phyloP scores from a whole-genome alignment of 2,888 invertebrate species.

The Pomacea canaliculata region DNA sequence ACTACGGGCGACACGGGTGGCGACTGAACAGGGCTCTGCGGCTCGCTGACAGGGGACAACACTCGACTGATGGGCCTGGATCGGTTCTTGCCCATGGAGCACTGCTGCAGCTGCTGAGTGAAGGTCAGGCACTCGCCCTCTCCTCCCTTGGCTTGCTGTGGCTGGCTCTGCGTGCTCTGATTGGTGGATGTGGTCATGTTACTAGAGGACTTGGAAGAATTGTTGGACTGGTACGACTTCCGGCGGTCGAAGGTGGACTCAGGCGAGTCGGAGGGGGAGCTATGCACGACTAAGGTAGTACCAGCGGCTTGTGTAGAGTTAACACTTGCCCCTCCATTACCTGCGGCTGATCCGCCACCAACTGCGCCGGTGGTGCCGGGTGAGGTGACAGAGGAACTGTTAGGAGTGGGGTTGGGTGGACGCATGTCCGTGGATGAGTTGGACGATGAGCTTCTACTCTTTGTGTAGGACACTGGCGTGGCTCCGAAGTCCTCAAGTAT shows the following conservation, averaged over 20 bases:
- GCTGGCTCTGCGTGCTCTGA: constrained; percentile 55
- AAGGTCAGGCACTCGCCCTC: constrained; percentile 77
- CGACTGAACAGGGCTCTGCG: constrained; percentile 83
- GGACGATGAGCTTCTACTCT: constrained; percentile 56
- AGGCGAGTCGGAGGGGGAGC: constrained; percentile 66
- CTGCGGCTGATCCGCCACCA: not conserved
- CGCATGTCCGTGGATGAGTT: constrained; percentile 39
- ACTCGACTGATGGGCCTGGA: constrained; percentile 77
- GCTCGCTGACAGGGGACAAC: constrained; percentile 76
- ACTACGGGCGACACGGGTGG: constrained; percentile 81
- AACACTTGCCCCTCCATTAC: not conserved
- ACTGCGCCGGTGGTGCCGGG: not conserved
- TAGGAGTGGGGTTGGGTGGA: constrained; percentile 1
- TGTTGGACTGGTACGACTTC: constrained; percentile 68
- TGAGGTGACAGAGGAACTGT: not conserved
- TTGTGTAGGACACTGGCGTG: constrained; percentile 66
- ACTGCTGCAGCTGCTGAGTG: constrained; percentile 91
- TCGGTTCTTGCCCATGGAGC: constrained; percentile 77
- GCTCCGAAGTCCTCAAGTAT: constrained; percentile 75
- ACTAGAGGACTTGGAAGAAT: constrained; percentile 78
- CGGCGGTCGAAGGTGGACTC: constrained; percentile 71
- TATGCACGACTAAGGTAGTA: constrained; percentile 30
- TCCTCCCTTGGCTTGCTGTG: constrained; percentile 17
- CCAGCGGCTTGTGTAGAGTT: constrained; percentile 2
- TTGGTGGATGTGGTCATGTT: constrained; percentile 79